A percentile compares a stretch with the other conserved stretches of the same genome.
phyloP scores from a whole-genome alignment of 2,797 vertebrate species.

The Cyclopterus lumpus region DNA sequence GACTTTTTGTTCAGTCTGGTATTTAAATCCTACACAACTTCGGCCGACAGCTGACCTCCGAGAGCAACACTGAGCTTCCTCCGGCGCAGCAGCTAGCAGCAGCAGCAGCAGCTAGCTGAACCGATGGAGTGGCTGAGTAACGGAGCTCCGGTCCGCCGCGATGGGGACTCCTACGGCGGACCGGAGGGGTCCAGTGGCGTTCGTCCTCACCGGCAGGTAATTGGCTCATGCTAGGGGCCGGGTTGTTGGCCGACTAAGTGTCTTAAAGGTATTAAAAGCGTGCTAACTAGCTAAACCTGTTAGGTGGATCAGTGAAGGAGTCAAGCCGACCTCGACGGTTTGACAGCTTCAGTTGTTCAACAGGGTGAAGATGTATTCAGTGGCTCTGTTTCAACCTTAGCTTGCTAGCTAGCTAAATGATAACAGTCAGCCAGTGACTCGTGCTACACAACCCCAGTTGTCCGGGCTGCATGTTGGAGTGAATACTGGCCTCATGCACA shows the following conservation, averaged over 20 bases:
- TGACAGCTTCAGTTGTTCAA: background rate
- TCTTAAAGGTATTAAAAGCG: background rate
- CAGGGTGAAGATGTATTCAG: background rate
- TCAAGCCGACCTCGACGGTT: background rate
- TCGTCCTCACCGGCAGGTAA: constrained; percentile 66
- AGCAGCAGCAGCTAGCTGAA: constrained; percentile 51
- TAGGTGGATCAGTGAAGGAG: background rate
- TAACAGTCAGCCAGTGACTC: background rate
- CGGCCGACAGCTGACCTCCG: background rate
- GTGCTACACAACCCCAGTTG: background rate
- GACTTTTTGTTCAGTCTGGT: background rate
- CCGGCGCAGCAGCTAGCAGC: constrained; percentile 15
- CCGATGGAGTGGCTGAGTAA: constrained; percentile 82
- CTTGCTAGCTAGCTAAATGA: background rate
- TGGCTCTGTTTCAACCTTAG: background rate
- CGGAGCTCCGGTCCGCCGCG: constrained; percentile 43
- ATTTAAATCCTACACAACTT: background rate
- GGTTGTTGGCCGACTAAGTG: background rate
- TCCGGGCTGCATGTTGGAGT: background rate
- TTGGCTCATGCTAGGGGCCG: fast-evolving
- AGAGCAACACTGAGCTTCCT: background rate
- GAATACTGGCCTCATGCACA: background rate
- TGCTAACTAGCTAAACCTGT: constrained; percentile 46
- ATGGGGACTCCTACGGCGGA: constrained; percentile 38
- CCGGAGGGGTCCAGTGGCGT: background rate